Percentiles rank a stretch among this genome's conserved stretches.
These are phyloP conservation scores for Lordiphosa mommai DNA, from an alignment of 1,140 invertebrate genomes.

Conservation along the genomic window DNA sequence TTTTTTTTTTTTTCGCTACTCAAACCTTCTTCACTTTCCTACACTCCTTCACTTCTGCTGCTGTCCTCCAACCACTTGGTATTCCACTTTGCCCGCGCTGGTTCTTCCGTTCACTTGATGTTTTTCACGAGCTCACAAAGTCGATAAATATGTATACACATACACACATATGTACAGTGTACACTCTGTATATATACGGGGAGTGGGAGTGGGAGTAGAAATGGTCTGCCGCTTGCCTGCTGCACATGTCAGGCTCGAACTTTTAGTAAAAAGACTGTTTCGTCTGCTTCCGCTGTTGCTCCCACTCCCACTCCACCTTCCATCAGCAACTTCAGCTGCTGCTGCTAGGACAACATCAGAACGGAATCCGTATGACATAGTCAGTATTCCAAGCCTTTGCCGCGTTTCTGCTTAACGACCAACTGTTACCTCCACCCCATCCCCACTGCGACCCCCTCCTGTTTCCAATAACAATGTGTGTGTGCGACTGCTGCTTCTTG, in stretches of 20 bases:
- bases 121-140: slow-evolving; percentile 72
- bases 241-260: slow-evolving; percentile 71
- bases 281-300: slow-evolving; percentile 43
- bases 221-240: slow-evolving; percentile 30
- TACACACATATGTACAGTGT: slow-evolving; percentile 2
- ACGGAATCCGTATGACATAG: slow-evolving; percentile 30
- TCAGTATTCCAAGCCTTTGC: slow-evolving; percentile 35
- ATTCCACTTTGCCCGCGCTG: slow-evolving; percentile 16
- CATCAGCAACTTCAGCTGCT: slow-evolving; percentile 2
- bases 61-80: background rate
- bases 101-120: slow-evolving; percentile 70
- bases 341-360: slow-evolving; percentile 8
- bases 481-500: slow-evolving; percentile 7
- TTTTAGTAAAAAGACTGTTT: slow-evolving; percentile 69
- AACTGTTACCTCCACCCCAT: slow-evolving; percentile 14
- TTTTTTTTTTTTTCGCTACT: slow-evolving; percentile 37
- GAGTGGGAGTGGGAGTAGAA: slow-evolving; percentile 17
- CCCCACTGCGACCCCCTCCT: slow-evolving; percentile 24
- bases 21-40: slow-evolving; percentile 33
- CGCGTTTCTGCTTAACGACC: slow-evolving; percentile 33
- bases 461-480: slow-evolving; percentile 58
- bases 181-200: background rate
- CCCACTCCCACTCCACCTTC: slow-evolving; percentile 1
- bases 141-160: slow-evolving; percentile 70
- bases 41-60: background rate